These are phyloP conservation scores for Linnaemya tessellans DNA, from an alignment of 2,888 invertebrate genomes.

Conservation along the genomic window DNA sequence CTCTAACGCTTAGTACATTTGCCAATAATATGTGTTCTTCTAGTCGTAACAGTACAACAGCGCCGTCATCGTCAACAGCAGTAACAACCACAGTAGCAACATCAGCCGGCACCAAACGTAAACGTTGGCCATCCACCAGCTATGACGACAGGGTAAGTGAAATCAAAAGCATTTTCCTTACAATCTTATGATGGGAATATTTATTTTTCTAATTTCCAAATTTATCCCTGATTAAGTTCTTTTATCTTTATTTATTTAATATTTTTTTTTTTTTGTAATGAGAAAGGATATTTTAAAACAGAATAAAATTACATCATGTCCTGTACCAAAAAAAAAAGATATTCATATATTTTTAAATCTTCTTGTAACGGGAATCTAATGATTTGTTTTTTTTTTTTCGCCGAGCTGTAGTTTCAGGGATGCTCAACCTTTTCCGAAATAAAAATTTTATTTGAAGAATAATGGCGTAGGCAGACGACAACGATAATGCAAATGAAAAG, in stretches of 20 bases:
- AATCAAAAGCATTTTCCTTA: constrained; percentile 30
- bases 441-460: background rate
- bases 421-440: constrained; percentile 16
- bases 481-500: too few species aligned
- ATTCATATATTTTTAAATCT: constrained; percentile 9
- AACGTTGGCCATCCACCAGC: constrained; percentile 67
- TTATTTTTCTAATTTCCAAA: constrained; percentile 26
- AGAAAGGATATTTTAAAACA: constrained; percentile 11
- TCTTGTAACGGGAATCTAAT: constrained; percentile 65
- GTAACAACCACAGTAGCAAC: constrained; percentile 49
- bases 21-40: constrained; percentile 67
- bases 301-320: constrained; percentile 46
- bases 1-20: constrained; percentile 59
- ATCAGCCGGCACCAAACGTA: constrained; percentile 67
- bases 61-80: constrained; percentile 30
- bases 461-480: too few species aligned
- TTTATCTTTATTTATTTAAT: too few species aligned
- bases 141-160: constrained; percentile 72
- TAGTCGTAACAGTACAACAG: constrained; percentile 59
- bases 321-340: constrained; percentile 22
- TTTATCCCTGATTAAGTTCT: constrained; percentile 40
- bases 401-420: constrained; percentile 4
- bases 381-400: constrained; percentile 7
- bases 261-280: background rate
- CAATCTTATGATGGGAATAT: constrained; percentile 49